These are phyloP conservation scores for Hylyphantes graminicola DNA, from an alignment of 1,140 invertebrate species.

Conservation along the genomic window DNA sequence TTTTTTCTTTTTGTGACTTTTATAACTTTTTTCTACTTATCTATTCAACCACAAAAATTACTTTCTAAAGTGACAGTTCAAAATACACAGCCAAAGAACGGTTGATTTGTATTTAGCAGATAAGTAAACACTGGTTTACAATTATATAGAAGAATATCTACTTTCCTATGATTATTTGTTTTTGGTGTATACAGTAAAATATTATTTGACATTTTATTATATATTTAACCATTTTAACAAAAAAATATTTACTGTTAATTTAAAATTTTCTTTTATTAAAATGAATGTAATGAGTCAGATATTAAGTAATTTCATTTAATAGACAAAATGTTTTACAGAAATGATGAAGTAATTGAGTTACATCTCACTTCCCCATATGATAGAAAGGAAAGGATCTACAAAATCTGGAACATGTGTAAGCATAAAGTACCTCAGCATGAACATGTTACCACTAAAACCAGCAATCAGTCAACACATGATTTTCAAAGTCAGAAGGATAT, in stretches of 20 bases:
- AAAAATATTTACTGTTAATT: not conserved
- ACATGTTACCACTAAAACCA: not conserved
- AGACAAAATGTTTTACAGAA: constrained; percentile 49
- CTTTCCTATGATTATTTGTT: too few species aligned
- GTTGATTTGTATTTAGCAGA: too few species aligned
- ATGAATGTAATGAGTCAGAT: constrained; percentile 3
- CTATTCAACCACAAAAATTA: too few species aligned
- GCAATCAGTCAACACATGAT: too few species aligned
- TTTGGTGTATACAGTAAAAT: too few species aligned
- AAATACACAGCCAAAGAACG: too few species aligned
- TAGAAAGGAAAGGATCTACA: constrained; percentile 24
- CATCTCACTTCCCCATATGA: not conserved
- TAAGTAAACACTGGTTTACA: too few species aligned
- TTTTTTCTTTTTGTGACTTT: too few species aligned
- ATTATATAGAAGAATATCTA: too few species aligned
- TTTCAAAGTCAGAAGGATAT: too few species aligned
- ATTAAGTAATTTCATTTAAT: constrained; percentile 50
- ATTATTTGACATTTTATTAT: not conserved
- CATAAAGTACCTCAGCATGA: constrained; percentile 20
- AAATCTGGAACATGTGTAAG: constrained; percentile 27
- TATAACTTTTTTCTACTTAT: too few species aligned
- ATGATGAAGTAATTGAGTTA: constrained; percentile 43
- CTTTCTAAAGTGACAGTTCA: too few species aligned
- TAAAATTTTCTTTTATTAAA: not conserved
- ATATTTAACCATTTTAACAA: not conserved